Conservation (phyloP, 2,113 vertebrate genomes). For the Phocoena sinus region DNA sequence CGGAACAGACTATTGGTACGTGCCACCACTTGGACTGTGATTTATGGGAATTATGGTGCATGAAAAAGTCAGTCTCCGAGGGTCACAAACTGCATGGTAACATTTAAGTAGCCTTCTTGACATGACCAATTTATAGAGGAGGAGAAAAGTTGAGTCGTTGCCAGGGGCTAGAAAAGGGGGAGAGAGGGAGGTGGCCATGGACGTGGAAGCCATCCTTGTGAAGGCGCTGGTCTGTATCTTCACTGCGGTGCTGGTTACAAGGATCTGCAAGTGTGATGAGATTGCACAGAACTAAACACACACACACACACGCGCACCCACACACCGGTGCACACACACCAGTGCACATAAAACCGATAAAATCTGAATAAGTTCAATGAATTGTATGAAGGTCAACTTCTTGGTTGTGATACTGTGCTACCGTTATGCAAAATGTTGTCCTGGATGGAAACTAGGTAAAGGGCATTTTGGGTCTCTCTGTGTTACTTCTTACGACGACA, state of each 20-base stretch:
- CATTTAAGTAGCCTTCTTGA: background rate
- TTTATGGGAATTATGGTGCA: no score
- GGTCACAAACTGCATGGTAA: background rate
- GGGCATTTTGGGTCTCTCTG: background rate
- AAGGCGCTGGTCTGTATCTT: rapidly evolving
- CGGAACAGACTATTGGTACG: background rate
- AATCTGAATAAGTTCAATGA: background rate
- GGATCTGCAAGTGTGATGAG: background rate
- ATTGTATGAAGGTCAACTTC: no score
- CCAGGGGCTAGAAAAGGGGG: rapidly evolving
- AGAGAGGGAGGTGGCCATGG: no score
- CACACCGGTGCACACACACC: background rate
- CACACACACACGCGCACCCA: no score
- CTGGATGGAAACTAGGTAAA: background rate
- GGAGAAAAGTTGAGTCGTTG: no score
- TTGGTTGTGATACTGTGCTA: background rate
- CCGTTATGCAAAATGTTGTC: background rate
- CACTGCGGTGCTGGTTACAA: background rate
- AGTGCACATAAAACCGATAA: background rate
- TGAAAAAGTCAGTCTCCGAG: background rate
- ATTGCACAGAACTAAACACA: background rate
- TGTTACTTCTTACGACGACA: background rate
- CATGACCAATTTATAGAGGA: no score
- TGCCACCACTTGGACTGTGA: background rate
- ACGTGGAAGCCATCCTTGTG: rapidly evolving